Base-by-base conservation (phyloP, 2,797 vertebrate species). In the Arrhamphus sclerolepis region DNA sequence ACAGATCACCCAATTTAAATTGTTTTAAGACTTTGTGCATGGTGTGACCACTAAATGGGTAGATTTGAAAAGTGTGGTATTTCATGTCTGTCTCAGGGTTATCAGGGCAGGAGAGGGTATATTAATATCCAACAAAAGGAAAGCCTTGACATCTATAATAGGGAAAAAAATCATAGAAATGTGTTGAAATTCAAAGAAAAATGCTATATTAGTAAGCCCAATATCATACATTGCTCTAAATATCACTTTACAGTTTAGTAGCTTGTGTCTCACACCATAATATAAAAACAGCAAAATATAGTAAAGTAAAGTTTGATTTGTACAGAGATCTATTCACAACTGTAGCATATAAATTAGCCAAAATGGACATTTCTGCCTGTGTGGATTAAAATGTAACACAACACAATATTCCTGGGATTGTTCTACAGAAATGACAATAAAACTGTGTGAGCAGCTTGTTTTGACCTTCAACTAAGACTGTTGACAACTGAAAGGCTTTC, bases 401-500 rank as follows among this genome's bases (percentile, higher is more conserved):
- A 50, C 20, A 56, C 24, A 53, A 53, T 24, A 62, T 39, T 60
- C 39, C 40, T 28, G 26, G 26, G 42, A 52, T 31, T 41, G 1
- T 10, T 46, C 20, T 18, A 49, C 47, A 66, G 34, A 65, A 19
- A 50, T 39, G 17, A 70, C 54, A 70, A 1, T 34, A 53, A 34
- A 38, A 60, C 19, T 57, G 41, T 53, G 46, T 13, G 31, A 65
- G 59, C 14, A 46, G 57, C 47, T 61, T 31, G 48, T 78, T 79
- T 42, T 52, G 56, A 55, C 57, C 70, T 52, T 57, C 6, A 28
- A 52, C 53, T 46, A 49, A 44, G 19, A 48, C 48, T 70, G 52
- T 65, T 66, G 68, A 43, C 6, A 2, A 57, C 48, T 48, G 20
- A 65, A 52, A 67, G 66, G 56, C 67, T 64, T 70, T 72, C 63